A percentile compares a stretch with the other conserved stretches of the same genome.
Evolutionary conservation across 2,888 invertebrate genomes (phyloP).

Genomic region (Lasioglossum figueresi): DNA sequence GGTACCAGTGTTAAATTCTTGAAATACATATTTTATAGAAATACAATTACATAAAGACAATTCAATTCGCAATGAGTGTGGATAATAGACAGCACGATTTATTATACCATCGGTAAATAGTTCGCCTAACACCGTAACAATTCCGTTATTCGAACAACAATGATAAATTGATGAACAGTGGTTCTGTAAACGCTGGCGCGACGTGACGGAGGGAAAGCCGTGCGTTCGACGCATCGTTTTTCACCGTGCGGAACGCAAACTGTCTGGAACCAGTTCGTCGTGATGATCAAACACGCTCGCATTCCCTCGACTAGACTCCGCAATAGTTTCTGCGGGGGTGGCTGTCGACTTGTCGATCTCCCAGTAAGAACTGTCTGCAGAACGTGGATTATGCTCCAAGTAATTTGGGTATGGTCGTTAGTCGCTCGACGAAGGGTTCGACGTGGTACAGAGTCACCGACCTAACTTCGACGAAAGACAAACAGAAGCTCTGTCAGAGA

Average conservation of each 20-base stretch:
- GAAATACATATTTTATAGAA: no score
- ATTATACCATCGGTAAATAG: not conserved
- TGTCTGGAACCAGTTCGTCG: not conserved
- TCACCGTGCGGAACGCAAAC: not conserved
- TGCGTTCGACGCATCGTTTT: not conserved
- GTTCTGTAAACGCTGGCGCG: not conserved
- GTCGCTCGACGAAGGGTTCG: constrained; percentile 1
- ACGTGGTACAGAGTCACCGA: not conserved
- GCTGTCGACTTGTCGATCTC: not conserved
- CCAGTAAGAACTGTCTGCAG: not conserved
- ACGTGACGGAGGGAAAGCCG: not conserved
- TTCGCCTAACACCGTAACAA: not conserved
- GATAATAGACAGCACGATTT: not conserved
- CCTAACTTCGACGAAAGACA: not conserved
- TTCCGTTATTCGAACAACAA: not conserved
- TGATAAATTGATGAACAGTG: not conserved
- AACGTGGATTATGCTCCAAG: constrained; percentile 9
- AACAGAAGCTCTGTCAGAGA: not conserved
- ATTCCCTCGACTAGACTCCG: not conserved
- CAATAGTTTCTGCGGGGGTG: constrained; percentile 1
- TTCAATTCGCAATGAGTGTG: not conserved
- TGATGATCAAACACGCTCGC: not conserved
- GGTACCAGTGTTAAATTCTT: not conserved
- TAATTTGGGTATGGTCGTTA: constrained; percentile 3
- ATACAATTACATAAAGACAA: no score